These are phyloP conservation scores for Cheilosia variabilis DNA, from an alignment of 2,888 invertebrate species.

Conservation along the genomic window DNA sequence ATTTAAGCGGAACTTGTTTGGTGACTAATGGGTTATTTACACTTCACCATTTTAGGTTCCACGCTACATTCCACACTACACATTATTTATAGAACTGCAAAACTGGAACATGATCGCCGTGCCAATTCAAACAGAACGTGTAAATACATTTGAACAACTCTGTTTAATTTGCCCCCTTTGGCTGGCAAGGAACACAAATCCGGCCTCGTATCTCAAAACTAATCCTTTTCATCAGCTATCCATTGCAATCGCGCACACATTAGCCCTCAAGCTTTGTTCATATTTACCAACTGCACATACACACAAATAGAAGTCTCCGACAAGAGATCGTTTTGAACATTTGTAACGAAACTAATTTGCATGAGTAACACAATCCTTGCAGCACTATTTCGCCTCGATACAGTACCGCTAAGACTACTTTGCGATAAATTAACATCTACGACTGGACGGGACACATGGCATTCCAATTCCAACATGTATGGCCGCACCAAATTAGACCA, in stretches of 20 bases:
- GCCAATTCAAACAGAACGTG: neutral
- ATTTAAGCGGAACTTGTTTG: too few relatives aligned
- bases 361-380: constrained; percentile 50
- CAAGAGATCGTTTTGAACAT: constrained; percentile 33
- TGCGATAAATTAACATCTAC: constrained; percentile 42
- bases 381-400: constrained; percentile 5
- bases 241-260: constrained; percentile 26
- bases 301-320: constrained; percentile 34
- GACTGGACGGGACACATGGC: constrained; percentile 15
- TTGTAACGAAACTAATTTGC: constrained; percentile 60
- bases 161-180: constrained; percentile 11
- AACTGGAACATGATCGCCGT: constrained; percentile 8
- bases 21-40: too few relatives aligned
- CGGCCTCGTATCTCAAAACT: neutral
- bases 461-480: neutral
- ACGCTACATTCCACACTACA: too few relatives aligned
- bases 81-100: too few relatives aligned
- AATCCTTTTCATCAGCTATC: constrained; percentile 31
- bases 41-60: too few relatives aligned
- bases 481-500: constrained; percentile 26
- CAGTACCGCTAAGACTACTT: constrained; percentile 10
- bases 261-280: constrained; percentile 13
- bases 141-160: neutral
- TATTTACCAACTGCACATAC: neutral
- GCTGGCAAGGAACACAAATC: neutral